phyloP scores from a whole-genome alignment of 2,797 vertebrate genomes.

The Enteromius argenteus region DNA sequence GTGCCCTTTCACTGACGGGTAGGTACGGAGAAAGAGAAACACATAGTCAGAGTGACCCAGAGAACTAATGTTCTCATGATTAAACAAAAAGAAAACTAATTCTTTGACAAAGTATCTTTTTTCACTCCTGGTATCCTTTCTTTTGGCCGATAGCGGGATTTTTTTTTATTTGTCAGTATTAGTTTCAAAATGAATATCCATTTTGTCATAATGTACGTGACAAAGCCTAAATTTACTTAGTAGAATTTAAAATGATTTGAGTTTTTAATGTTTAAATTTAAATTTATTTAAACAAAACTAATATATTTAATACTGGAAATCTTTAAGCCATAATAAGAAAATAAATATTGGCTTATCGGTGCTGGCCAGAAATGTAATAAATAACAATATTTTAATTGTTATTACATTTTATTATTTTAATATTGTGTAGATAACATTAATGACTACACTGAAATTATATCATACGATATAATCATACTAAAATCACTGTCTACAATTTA shows the following conservation, averaged over 20 bases:
- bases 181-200: background rate
- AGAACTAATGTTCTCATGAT: background rate
- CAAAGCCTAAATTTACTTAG: background rate
- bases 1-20: conserved; percentile 54
- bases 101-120: background rate
- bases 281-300: background rate
- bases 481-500: background rate
- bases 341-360: background rate
- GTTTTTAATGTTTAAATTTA: background rate
- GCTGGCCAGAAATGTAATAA: background rate
- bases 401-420: background rate
- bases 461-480: background rate
- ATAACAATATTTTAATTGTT: background rate
- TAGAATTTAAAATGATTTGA: background rate
- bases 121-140: background rate
- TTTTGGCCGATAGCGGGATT: background rate
- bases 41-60: conserved; percentile 17
- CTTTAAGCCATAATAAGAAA: background rate
- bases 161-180: background rate
- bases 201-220: background rate
- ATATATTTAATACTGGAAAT: background rate
- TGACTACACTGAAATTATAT: background rate
- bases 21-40: conserved; percentile 7
- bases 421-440: background rate
- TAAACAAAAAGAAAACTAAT: background rate